Evolutionary conservation across 2,113 vertebrate species (phyloP), one percentile per base, ranked within the genome.

Genomic region (Hippopotamus amphibius): DNA sequence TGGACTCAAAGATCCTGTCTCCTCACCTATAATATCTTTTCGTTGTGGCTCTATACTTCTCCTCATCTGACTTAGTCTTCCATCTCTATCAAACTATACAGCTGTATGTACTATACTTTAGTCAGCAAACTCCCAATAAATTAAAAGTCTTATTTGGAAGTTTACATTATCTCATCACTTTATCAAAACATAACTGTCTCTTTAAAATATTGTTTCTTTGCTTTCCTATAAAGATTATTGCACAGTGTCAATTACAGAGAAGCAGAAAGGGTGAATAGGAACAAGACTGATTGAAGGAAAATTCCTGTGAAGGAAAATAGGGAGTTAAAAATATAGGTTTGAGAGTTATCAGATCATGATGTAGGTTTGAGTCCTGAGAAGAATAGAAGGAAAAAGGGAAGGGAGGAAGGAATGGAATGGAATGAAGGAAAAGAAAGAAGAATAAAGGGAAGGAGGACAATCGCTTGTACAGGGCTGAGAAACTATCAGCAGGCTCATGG

Each of bases 11-110:
- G 33, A 24, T 74, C 22, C 11, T 30, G 43, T 14, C 55, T 48
- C 1, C 12, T 41, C 5, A 88, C 16, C 11, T 33, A 41, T 8
- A 22, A 17, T 41, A 19, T 11, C 2, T 26, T 48, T 10, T 46
- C 6, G 33, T 1, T 4, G 0, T 68, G 4, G 2, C 15, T 59
- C 17, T 33, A 0, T 68, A 33, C 17, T 69, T 33, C 10, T 79
- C 9, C 10, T 79, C 9, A 59, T 21, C n/a, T 57, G 50, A 50
- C 6, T 50, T 50, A 10, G 17, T 24, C 53, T 55, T 84, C 22
- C 48, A 76, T 48, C 4, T 13, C 11, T 90, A n/a, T 28, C 37
- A 28, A 37, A 81, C 22, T 66, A 6, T 46, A 19, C 5, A 15
- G 7, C 14, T 48, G 28, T 15, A 43, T 4, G 24, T 22, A 46